A percentile compares a stretch with the other conserved stretches of the same genome.
Conservation (phyloP, 1,140 invertebrate species). For the Drosophila malerkotliana region DNA sequence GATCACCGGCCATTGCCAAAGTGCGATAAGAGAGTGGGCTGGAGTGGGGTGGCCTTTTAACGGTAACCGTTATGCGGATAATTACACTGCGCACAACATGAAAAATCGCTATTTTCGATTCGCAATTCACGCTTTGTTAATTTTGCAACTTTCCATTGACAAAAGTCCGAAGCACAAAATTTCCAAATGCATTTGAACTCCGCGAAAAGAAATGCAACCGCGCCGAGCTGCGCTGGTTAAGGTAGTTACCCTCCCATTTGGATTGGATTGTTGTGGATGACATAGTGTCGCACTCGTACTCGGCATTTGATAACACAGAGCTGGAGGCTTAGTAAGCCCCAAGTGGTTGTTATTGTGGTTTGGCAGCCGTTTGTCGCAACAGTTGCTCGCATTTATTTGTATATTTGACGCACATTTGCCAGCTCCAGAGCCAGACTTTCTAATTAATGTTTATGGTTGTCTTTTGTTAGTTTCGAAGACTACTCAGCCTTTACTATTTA, state of each 20-base stretch:
- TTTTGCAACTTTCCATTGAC: slow-evolving; percentile 78
- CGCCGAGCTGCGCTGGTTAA: slow-evolving; percentile 3
- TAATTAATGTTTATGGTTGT: slow-evolving; percentile 64
- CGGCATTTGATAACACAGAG: slow-evolving; percentile 57
- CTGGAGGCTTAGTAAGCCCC: slow-evolving; percentile 44
- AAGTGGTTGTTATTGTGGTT: slow-evolving; percentile 43
- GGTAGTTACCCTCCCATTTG: slow-evolving; percentile 24
- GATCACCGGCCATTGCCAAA: slow-evolving; percentile 37
- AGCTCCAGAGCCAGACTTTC: slow-evolving; percentile 58
- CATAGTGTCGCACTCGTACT: slow-evolving; percentile 25
- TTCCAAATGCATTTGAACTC: slow-evolving; percentile 66
- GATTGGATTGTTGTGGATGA: slow-evolving; percentile 22
- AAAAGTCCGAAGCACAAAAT: slow-evolving; percentile 40
- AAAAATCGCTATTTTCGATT: slow-evolving; percentile 61
- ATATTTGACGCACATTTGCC: slow-evolving; percentile 57
- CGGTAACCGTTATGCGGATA: slow-evolving; percentile 44
- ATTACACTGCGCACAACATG: slow-evolving; percentile 48
- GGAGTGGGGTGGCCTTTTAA: slow-evolving; percentile 21
- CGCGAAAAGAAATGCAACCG: slow-evolving; percentile 28
- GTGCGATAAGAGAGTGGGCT: slow-evolving; percentile 48
- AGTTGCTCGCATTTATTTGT: slow-evolving; percentile 71
- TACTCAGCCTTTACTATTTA: too few species aligned
- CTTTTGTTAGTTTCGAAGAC: slow-evolving; percentile 10
- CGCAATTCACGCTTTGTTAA: slow-evolving; percentile 75
- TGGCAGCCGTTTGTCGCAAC: slow-evolving; percentile 55